Conservation (phyloP, 2,797 vertebrate genomes). For the Enteromius radiatus region DNA sequence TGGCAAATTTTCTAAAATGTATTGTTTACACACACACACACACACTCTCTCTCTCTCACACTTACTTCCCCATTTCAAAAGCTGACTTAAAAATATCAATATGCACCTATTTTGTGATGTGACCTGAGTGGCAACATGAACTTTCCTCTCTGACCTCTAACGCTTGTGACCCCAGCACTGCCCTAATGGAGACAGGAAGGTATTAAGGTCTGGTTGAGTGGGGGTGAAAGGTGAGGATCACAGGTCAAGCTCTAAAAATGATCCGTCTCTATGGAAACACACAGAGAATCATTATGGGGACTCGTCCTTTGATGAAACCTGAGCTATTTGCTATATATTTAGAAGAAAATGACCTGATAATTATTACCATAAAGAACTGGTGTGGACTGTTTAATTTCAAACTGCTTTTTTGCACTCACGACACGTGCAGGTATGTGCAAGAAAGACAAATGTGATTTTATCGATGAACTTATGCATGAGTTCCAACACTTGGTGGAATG, state of each 20-base stretch:
- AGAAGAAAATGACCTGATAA: constrained; percentile 66
- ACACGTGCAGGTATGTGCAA: not conserved
- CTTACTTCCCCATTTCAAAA: constrained; percentile 5
- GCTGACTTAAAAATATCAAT: constrained; percentile 70
- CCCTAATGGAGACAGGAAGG: constrained; percentile 82
- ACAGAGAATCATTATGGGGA: constrained; percentile 64
- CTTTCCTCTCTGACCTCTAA: constrained; percentile 76
- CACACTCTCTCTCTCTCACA: not conserved
- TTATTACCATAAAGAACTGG: constrained; percentile 78
- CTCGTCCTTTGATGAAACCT: constrained; percentile 17
- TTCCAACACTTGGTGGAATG: constrained; percentile 45
- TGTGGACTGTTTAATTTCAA: constrained; percentile 63
- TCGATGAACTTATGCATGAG: not conserved
- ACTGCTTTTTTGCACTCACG: constrained; percentile 26
- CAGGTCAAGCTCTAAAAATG: constrained; percentile 75
- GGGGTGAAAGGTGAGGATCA: constrained; percentile 65
- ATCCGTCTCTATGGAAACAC: constrained; percentile 64
- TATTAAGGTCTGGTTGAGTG: constrained; percentile 72
- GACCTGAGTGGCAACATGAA: constrained; percentile 72
- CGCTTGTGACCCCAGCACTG: constrained; percentile 66
- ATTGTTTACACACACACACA: not conserved
- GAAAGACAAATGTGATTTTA: constrained; percentile 4
- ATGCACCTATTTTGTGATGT: constrained; percentile 74
- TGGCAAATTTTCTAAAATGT: not conserved
- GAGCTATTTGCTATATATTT: constrained; percentile 47